Conservation (phyloP, 2,888 invertebrate genomes). For the Platypus cylindrus region DNA sequence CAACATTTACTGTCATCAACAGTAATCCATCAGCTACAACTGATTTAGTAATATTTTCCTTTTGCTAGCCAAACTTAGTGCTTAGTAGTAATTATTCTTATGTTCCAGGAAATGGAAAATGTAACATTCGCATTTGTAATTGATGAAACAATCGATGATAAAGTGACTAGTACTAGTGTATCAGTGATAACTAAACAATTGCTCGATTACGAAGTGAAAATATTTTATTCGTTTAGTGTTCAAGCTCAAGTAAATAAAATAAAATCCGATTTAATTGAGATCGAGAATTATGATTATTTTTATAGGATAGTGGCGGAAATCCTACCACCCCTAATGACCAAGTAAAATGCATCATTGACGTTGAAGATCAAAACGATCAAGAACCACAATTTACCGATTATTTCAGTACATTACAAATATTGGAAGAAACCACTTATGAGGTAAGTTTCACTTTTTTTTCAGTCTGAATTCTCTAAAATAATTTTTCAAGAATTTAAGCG, state of each 20-base stretch:
- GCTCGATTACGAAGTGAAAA: constrained; percentile 34
- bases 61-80: not conserved
- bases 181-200: constrained; percentile 19
- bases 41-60: constrained; percentile 8
- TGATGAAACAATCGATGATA: constrained; percentile 12
- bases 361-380: constrained; percentile 45
- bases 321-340: constrained; percentile 32
- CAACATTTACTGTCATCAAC: constrained; percentile 14
- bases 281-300: too few species aligned
- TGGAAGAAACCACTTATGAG: constrained; percentile 36
- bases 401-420: constrained; percentile 42
- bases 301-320: constrained; percentile 34
- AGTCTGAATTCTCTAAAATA: not conserved
- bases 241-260: constrained; percentile 40
- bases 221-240: constrained; percentile 43
- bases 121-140: constrained; percentile 17
- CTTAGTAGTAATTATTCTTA: not conserved
- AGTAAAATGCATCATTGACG: constrained; percentile 41
- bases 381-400: constrained; percentile 47
- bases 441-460: constrained; percentile 6
- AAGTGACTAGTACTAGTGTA: constrained; percentile 14
- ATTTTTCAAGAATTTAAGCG: constrained; percentile 29
- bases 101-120: constrained; percentile 15
- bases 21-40: constrained; percentile 6
- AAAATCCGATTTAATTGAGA: too few species aligned